Conservation (phyloP, 2,888 invertebrate species). For the Agonopterix heracliana region DNA sequence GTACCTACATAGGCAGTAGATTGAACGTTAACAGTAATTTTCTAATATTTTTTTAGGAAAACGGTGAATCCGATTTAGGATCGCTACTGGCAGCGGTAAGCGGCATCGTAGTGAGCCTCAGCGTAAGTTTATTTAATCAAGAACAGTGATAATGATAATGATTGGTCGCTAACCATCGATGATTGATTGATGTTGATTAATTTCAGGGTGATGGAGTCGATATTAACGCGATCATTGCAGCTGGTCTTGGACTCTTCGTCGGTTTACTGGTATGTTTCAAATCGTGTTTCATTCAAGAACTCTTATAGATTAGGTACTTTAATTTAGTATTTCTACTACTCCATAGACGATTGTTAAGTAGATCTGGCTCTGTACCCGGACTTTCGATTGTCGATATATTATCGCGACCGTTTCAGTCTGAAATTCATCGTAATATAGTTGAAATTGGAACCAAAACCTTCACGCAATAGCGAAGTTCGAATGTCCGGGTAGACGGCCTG, state of each 20-base stretch:
- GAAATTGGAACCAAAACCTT: too few relatives aligned
- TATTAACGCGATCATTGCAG: constrained; percentile 56
- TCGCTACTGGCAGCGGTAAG: constrained; percentile 61
- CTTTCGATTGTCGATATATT: too few relatives aligned
- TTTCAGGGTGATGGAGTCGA: constrained; percentile 65
- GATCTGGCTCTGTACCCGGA: too few relatives aligned
- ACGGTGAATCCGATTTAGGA: constrained; percentile 66
- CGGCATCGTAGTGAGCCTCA: constrained; percentile 60
- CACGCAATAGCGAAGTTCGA: too few relatives aligned
- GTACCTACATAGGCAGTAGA: too few relatives aligned
- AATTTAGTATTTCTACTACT: too few relatives aligned
- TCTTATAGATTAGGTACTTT: too few relatives aligned
- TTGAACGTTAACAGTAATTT: not conserved
- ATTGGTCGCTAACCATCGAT: not conserved
- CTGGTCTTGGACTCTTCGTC: constrained; percentile 60
- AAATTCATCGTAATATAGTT: too few relatives aligned
- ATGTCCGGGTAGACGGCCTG: too few relatives aligned
- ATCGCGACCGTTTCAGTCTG: too few relatives aligned
- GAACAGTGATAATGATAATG: not conserved
- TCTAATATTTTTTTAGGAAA: constrained; percentile 49
- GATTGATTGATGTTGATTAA: not conserved
- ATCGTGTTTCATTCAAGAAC: too few relatives aligned
- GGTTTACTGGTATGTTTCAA: constrained; percentile 54
- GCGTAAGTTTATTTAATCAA: constrained; percentile 46
- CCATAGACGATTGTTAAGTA: too few relatives aligned